Conservation (phyloP, 2,113 vertebrate species). For the Solenodon paradoxus region DNA sequence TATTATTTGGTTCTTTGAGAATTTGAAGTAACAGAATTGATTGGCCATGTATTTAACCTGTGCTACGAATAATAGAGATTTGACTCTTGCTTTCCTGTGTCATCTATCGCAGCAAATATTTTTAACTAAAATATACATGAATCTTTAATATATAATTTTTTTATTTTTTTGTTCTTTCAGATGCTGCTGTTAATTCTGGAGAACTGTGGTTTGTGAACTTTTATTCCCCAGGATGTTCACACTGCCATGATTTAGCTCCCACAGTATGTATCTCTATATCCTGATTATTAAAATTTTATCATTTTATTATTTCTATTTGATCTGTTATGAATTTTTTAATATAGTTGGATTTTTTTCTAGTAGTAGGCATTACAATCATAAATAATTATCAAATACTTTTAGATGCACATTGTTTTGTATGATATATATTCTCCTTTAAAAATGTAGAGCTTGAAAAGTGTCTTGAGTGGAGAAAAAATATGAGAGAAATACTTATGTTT, state of each 20-base stretch:
- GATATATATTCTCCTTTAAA: not conserved
- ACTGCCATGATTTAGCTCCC: constrained; percentile 97
- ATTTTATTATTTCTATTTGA: not conserved
- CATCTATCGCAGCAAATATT: not conserved
- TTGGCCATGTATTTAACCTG: not conserved
- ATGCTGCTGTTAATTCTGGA: constrained; percentile 94
- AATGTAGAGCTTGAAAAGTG: not conserved
- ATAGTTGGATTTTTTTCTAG: not conserved
- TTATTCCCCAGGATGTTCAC: constrained; percentile 96
- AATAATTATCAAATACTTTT: constrained; percentile 37
- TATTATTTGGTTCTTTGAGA: not conserved
- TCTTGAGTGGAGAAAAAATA: not conserved
- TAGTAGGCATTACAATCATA: not conserved
- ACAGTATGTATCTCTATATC: constrained; percentile 84
- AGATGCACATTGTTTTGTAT: constrained; percentile 3
- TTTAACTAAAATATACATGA: constrained; percentile 10
- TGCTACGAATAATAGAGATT: not conserved
- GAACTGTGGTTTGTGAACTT: constrained; percentile 99
- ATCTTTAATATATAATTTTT: not conserved
- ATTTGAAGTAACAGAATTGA: not conserved
- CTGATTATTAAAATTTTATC: constrained; percentile 13
- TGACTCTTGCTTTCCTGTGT: not conserved
- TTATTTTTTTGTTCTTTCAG: constrained; percentile 74
- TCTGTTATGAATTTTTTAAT: not conserved
- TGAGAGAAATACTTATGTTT: not conserved